phyloP scores from a whole-genome alignment of 2,888 invertebrate genomes.

The Drosophila kuntzei region DNA sequence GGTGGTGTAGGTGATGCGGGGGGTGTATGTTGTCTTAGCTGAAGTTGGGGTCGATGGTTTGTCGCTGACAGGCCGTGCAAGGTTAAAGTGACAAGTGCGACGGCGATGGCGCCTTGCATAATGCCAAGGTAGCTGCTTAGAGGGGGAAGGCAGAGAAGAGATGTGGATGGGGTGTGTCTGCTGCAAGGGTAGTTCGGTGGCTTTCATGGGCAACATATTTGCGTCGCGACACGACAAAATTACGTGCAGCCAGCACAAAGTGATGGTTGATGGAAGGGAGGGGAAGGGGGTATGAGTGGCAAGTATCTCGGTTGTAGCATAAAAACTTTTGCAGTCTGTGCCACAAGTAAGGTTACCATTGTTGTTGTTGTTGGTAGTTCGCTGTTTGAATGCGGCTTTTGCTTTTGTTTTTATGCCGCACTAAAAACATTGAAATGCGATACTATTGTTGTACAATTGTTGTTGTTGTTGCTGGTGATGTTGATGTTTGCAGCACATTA shows the following conservation, averaged over 20 bases:
- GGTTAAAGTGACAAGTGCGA: slow-evolving; percentile 82
- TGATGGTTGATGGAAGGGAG: background rate
- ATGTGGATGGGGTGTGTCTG: background rate
- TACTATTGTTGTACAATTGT: slow-evolving; percentile 74
- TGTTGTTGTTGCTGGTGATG: slow-evolving; percentile 42
- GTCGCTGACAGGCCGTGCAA: slow-evolving; percentile 77
- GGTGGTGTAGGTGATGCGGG: background rate
- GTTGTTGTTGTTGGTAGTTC: slow-evolving; percentile 60
- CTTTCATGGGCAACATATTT: slow-evolving; percentile 75
- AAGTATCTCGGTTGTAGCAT: slow-evolving; percentile 58
- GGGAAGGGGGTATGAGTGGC: slow-evolving; percentile 12
- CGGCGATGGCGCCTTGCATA: slow-evolving; percentile 76
- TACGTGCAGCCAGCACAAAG: slow-evolving; percentile 64
- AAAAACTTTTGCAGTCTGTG: slow-evolving; percentile 76
- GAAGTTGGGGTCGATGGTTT: slow-evolving; percentile 6
- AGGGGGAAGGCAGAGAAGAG: slow-evolving; percentile 7
- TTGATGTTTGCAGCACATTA: slow-evolving; percentile 61
- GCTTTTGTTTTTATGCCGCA: slow-evolving; percentile 79
- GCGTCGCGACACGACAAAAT: slow-evolving; percentile 81
- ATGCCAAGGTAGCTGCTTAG: slow-evolving; percentile 66
- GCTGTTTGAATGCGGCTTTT: slow-evolving; percentile 76
- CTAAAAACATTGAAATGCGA: slow-evolving; percentile 79
- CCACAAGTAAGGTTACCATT: slow-evolving; percentile 44
- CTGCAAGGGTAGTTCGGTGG: slow-evolving; percentile 35
- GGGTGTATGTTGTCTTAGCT: background rate